phyloP scores from a whole-genome alignment of 2,797 vertebrate species.

The Anolis apletophallus region DNA sequence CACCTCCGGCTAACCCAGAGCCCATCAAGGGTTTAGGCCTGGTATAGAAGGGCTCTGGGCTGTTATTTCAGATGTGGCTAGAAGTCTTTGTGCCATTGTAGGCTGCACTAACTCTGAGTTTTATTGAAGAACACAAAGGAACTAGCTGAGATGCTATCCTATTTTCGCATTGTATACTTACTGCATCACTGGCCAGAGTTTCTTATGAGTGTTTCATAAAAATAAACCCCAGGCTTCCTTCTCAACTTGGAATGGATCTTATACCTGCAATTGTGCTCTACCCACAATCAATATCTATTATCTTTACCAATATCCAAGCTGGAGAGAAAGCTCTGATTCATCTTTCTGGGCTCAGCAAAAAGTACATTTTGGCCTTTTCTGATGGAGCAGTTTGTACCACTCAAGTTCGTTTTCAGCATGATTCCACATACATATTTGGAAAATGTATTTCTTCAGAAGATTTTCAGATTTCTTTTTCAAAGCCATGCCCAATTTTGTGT shows the following conservation, averaged over 20 bases:
- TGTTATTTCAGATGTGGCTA: too few relatives aligned
- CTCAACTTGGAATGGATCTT: not conserved
- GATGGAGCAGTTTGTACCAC: not conserved
- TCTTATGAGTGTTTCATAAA: not conserved
- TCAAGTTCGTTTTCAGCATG: not conserved
- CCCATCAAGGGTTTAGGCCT: too few relatives aligned
- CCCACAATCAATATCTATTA: not conserved
- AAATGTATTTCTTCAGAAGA: not conserved
- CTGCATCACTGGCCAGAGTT: too few relatives aligned
- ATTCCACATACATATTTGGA: not conserved
- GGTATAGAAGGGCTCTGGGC: not conserved
- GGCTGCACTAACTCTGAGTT: too few relatives aligned
- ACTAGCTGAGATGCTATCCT: too few relatives aligned
- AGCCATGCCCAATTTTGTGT: not conserved
- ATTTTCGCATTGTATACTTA: too few relatives aligned
- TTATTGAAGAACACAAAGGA: too few relatives aligned
- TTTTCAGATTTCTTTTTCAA: too few relatives aligned
- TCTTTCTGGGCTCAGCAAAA: not conserved
- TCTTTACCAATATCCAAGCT: not conserved
- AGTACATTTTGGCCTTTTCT: not conserved
- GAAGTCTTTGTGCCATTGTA: too few relatives aligned
- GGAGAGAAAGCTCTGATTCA: not conserved
- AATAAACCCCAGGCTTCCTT: not conserved
- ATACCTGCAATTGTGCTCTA: not conserved
- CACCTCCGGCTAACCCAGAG: too few relatives aligned